Evolutionary conservation across 2,888 invertebrate genomes (phyloP), one percentile per base, ranked within the genome.

Genomic region (Archips crataeganus): DNA sequence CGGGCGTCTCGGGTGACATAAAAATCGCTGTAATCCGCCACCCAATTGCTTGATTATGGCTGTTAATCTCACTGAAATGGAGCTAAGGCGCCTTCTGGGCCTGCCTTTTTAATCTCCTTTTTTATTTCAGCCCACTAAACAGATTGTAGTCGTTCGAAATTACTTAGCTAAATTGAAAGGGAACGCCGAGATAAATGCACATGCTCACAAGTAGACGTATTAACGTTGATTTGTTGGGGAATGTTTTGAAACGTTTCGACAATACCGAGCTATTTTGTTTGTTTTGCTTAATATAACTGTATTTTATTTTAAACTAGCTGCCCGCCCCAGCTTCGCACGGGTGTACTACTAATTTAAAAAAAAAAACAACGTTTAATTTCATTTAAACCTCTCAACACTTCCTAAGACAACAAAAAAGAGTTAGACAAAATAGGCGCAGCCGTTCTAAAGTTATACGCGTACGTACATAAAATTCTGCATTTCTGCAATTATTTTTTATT

Each of bases 11-110:
- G 74, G 71, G 79, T 75, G 84, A 88, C 87, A 90, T 91, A 92
- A 93, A 92, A 93, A 92, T 90, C 87, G 87, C 86, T 87, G 90
- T 91, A 92, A 92, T 93, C 90, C 90, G 69, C 80, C 87, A 81
- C 86, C 84, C 91, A 92, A 93, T 92, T 89, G 91, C 92, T 91
- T 91, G 91, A 93, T 93, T 92, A 91, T 91, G 80, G 90, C 88
- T 89, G 88, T 92, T 93, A 92, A 93, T 93, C 92, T 84, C 83
- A 85, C 85, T 83, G 84, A 88, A 87, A 88, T 85, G 86, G 87
- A 82, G 82, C 84, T 84, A 81, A 84, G 82, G 80, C 84, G 81
- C 80, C 80, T 79, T 79, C 68, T 74, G 60, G 70, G 74, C 79
- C 78, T 78, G 81, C 78, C 79, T 83, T 90, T 89, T 92, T 92